Percentiles rank a stretch among this genome's conserved stretches.
Conservation (phyloP, 53 echinoderm and acorn worm genomes). For the Luidia sarsii region DNA sequence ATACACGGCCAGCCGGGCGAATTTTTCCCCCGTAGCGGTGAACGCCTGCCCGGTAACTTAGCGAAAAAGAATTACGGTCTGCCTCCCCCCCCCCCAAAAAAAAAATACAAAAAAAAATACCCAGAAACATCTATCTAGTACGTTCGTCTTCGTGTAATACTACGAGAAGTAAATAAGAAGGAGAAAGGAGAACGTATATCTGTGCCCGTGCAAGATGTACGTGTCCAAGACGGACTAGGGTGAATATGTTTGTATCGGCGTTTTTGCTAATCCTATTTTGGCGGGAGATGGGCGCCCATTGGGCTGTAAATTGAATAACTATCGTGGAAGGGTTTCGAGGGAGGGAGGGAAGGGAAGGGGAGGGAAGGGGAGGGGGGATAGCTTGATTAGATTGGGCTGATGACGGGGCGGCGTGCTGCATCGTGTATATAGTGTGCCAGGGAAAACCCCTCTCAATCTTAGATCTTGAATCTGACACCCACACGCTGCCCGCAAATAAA, state of each 20-base stretch:
- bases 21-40: conserved; percentile 40
- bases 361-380: no score
- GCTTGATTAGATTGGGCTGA: conserved; percentile 66
- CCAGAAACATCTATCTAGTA: no score
- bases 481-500: no score
- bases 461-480: no score
- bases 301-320: conserved; percentile 71
- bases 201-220: conserved; percentile 27
- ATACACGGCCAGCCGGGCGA: conserved; percentile 16
- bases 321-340: conserved; percentile 46
- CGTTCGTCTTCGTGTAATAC: no score
- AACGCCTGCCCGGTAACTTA: conserved; percentile 27
- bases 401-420: no score
- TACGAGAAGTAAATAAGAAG: no score
- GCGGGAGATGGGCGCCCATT: conserved; percentile 50
- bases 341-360: no score
- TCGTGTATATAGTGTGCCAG: no score
- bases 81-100: not conserved
- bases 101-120: not conserved
- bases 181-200: no score
- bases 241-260: conserved; percentile 38
- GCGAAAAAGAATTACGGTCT: no score
- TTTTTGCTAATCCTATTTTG: conserved; percentile 51
- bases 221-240: conserved; percentile 13
- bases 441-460: no score